These are phyloP conservation scores for Ferdinandea cuprea DNA, from an alignment of 2,888 invertebrate genomes.

Conservation along the genomic window DNA sequence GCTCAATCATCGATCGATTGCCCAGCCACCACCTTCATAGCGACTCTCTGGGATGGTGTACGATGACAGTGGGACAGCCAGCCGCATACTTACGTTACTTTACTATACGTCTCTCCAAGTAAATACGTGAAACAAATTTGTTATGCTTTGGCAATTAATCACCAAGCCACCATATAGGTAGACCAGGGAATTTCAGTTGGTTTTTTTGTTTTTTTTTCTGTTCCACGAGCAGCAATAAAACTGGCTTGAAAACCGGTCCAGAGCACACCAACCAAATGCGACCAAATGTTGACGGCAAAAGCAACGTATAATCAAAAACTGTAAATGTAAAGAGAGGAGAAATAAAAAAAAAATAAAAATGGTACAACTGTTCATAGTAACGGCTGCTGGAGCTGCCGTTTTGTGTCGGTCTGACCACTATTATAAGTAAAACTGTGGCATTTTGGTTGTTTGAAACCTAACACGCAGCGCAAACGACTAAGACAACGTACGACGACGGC, in stretches of 20 bases:
- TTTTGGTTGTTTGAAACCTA: slow-evolving; percentile 37
- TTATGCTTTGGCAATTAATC: slow-evolving; percentile 73
- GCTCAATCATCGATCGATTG: slow-evolving; percentile 47
- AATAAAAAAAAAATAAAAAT: slow-evolving; percentile 30
- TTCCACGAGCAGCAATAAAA: not conserved
- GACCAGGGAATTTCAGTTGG: slow-evolving; percentile 21
- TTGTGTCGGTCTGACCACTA: not conserved
- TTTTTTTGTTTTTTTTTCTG: slow-evolving; percentile 5
- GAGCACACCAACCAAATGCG: slow-evolving; percentile 53
- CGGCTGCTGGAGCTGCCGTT: slow-evolving; percentile 58
- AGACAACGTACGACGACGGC: slow-evolving; percentile 4
- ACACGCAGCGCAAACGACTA: slow-evolving; percentile 7
- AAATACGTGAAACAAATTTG: slow-evolving; percentile 60
- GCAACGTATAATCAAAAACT: slow-evolving; percentile 60
- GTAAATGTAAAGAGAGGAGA: slow-evolving; percentile 51
- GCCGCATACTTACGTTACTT: not conserved
- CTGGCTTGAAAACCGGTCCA: slow-evolving; percentile 64
- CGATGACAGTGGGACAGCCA: not conserved
- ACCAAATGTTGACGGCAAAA: slow-evolving; percentile 56
- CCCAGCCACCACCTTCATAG: slow-evolving; percentile 14
- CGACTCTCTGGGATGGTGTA: not conserved
- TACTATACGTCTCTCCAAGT: slow-evolving; percentile 28
- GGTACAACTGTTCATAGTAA: slow-evolving; percentile 71
- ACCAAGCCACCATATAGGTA: slow-evolving; percentile 57
- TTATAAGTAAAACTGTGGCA: slow-evolving; percentile 48